These are phyloP conservation scores for Egretta garzetta DNA, from an alignment of 2,113 vertebrate genomes.

Conservation along the genomic window DNA sequence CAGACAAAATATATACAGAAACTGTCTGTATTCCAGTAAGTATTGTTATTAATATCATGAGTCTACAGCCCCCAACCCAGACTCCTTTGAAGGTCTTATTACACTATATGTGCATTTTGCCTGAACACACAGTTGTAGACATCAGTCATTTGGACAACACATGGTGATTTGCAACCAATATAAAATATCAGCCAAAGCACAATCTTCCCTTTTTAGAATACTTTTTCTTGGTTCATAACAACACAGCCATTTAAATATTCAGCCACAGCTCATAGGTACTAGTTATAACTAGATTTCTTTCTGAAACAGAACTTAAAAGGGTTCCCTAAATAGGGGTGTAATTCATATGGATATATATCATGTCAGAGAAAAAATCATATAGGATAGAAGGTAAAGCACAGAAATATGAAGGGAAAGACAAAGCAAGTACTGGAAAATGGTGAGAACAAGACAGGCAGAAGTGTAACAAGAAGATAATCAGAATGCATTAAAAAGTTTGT, in stretches of 20 bases:
- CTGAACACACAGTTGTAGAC: background rate
- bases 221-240: background rate
- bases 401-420: background rate
- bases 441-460: background rate
- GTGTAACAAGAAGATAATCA: background rate
- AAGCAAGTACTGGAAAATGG: background rate
- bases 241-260: background rate
- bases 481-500: background rate
- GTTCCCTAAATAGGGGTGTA: background rate
- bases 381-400: background rate
- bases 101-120: background rate
- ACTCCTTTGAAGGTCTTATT: background rate
- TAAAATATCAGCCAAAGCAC: background rate
- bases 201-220: background rate
- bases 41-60: background rate
- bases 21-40: background rate
- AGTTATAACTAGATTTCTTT: background rate
- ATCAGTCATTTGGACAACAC: background rate
- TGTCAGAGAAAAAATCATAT: background rate
- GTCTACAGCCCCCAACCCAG: background rate
- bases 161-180: background rate
- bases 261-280: background rate
- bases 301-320: background rate
- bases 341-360: background rate
- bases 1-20: background rate